Percentiles rank a stretch among this genome's conserved stretches.
These are phyloP conservation scores for Epizoanthus ramosus DNA, from an alignment of 92 coral and sea anemone species.

Conservation along the genomic window DNA sequence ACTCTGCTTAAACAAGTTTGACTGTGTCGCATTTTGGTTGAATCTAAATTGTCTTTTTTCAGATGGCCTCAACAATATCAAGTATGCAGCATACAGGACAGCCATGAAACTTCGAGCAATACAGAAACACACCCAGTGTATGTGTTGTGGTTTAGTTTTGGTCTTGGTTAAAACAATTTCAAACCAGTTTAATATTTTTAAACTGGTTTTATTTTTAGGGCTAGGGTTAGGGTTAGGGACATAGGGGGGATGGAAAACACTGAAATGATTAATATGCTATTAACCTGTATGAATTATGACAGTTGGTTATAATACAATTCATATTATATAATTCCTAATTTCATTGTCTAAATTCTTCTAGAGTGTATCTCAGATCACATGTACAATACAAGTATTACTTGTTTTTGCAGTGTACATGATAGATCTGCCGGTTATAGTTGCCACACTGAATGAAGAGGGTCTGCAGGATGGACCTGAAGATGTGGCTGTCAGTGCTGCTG, in stretches of 20 bases:
- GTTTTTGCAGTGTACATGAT: constrained; percentile 72
- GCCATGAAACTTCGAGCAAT: constrained; percentile 99
- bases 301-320: too few relatives aligned
- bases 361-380: too few relatives aligned
- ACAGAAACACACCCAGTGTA: constrained; percentile 91
- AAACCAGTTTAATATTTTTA: too few relatives aligned
- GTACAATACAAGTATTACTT: too few relatives aligned
- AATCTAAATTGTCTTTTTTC: neutral
- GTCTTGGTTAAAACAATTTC: too few relatives aligned
- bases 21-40: neutral
- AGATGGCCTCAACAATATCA: constrained; percentile 88
- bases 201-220: too few relatives aligned
- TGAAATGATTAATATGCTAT: too few relatives aligned
- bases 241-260: too few relatives aligned
- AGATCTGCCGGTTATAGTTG: constrained; percentile 70
- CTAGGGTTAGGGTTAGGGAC: too few relatives aligned
- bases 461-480: constrained; percentile 74
- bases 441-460: constrained; percentile 77
- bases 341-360: too few relatives aligned
- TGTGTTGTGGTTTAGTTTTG: neutral
- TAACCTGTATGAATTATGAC: too few relatives aligned
- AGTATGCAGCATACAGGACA: constrained; percentile 98
- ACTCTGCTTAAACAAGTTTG: neutral
- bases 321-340: too few relatives aligned
- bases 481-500: constrained; percentile 61